Percentiles rank a stretch among this genome's conserved stretches.
Evolutionary conservation across 2,888 invertebrate genomes (phyloP).

Genomic region (Achlya flavicornis): DNA sequence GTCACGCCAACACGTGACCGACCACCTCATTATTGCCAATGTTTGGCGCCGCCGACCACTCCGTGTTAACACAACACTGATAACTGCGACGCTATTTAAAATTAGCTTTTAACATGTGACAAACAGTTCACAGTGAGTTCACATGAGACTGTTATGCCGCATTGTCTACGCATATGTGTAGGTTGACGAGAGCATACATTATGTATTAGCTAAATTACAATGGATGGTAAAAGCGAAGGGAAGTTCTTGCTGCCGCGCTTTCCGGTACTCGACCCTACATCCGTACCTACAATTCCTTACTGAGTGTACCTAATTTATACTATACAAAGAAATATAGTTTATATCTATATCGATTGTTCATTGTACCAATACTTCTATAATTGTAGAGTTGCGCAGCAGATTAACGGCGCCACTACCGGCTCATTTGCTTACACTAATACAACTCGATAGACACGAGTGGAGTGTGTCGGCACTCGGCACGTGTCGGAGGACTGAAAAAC

Average conservation of each 20-base stretch:
- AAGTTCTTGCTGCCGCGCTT: conserved; percentile 34
- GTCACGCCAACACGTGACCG: conserved; percentile 46
- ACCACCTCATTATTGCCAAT: conserved; percentile 18
- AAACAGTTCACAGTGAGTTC: background rate
- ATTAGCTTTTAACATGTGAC: background rate
- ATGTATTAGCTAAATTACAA: background rate
- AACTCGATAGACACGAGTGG: conserved; percentile 9
- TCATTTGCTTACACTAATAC: conserved; percentile 18
- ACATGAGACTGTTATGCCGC: background rate
- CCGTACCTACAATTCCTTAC: conserved; percentile 24
- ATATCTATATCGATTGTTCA: background rate
- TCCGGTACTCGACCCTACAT: conserved; percentile 39
- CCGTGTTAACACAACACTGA: conserved; percentile 5
- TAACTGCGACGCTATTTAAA: conserved; percentile 5
- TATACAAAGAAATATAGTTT: background rate
- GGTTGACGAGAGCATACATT: background rate
- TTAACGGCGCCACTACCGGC: conserved; percentile 17
- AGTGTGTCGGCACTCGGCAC: background rate
- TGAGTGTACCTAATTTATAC: background rate
- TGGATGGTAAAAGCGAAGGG: conserved; percentile 15
- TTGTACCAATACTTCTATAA: background rate
- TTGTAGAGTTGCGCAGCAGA: conserved; percentile 9
- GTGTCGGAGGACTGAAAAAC: conserved; percentile 1
- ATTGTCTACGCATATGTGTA: background rate
- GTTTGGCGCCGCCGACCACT: conserved; percentile 9